Base-by-base conservation (phyloP, 2,797 vertebrate genomes). In the Argentina silus region DNA sequence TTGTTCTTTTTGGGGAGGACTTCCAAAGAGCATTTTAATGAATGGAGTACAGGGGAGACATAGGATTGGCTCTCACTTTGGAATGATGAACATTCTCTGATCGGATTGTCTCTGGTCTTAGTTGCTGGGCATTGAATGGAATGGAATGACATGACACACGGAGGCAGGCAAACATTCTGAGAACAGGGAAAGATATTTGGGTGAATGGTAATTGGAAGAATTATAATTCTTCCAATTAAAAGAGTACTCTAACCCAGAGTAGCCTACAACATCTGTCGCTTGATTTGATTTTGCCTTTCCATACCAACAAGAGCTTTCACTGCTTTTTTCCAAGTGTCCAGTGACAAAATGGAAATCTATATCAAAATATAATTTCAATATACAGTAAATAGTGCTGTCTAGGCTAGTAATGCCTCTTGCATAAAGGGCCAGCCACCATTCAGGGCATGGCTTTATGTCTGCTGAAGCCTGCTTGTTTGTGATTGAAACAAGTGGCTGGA, bases 401-500 rank as follows among this genome's bases (percentile, higher is more conserved):
- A 19, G 62, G 12, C 12, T 65, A 55, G 11, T 53, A 60, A 57
- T 12, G 60, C 43, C 69, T 65, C 45, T 70, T 51, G 11, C 53
- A 65, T 21, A 42, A 57, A 59, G 27, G 1, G 53, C 1, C 47
- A 7, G 36, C 8, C 19, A 57, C 12, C 56, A 47, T 11, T 57
- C 23, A 7, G 56, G 7, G 5, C 15, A 51, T 11, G 2, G 48
- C 57, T 21, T 77, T 71, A 19, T 75, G 80, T 82, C 70, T 63
- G 66, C 56, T 42, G 60, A 63, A 74, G 67, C 62, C 56, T 75
- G 70, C 5, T 69, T 65, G 60, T 74, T 72, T 55, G 42, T 75
- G 76, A 87, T 61, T 81, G 73, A 85, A 85, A 83, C 78, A 77
- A 76, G 70, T 59, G 75, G 68, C 87, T 70, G 51, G 19, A 73